These are phyloP conservation scores for Chirona hameri DNA, from an alignment of 2,888 invertebrate genomes.

Conservation along the genomic window DNA sequence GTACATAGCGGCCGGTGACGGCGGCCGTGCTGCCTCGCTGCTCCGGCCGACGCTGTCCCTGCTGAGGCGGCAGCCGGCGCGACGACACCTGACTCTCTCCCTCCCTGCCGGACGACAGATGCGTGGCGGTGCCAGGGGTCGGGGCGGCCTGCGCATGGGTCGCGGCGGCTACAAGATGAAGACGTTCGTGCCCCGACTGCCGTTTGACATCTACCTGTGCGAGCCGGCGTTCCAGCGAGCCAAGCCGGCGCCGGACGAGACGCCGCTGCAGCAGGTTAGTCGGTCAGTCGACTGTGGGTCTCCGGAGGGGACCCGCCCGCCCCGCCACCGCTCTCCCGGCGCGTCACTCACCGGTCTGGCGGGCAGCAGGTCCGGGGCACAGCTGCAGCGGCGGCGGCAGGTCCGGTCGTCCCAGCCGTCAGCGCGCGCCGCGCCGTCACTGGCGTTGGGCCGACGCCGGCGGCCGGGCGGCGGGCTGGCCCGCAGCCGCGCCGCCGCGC, in stretches of 20 bases:
- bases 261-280: slow-evolving; percentile 39
- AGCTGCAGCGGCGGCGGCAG: not conserved
- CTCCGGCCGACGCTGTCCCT: not conserved
- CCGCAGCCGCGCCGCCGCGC: not conserved
- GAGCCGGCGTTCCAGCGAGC: slow-evolving; percentile 86
- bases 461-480: not conserved
- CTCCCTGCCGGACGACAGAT: not conserved
- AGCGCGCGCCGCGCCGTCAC: not conserved
- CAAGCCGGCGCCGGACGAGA: slow-evolving; percentile 74
- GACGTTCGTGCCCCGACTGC: slow-evolving; percentile 40
- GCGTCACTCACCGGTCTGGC: not conserved
- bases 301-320: not conserved
- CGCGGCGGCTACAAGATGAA: slow-evolving; percentile 38
- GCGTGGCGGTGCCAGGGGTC: slow-evolving; percentile 38
- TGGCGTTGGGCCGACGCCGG: not conserved
- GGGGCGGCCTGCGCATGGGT: slow-evolving; percentile 38
- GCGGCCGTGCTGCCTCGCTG: too few species aligned
- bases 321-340: not conserved
- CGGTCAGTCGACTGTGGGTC: too few species aligned
- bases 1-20: too few species aligned
- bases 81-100: too few species aligned
- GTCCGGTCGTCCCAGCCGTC: not conserved
- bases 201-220: slow-evolving; percentile 77
- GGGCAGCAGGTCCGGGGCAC: not conserved
- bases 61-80: not conserved